Evolutionary conservation across 2,888 invertebrate species (phyloP).

Genomic region (Drosophila meridiana): DNA sequence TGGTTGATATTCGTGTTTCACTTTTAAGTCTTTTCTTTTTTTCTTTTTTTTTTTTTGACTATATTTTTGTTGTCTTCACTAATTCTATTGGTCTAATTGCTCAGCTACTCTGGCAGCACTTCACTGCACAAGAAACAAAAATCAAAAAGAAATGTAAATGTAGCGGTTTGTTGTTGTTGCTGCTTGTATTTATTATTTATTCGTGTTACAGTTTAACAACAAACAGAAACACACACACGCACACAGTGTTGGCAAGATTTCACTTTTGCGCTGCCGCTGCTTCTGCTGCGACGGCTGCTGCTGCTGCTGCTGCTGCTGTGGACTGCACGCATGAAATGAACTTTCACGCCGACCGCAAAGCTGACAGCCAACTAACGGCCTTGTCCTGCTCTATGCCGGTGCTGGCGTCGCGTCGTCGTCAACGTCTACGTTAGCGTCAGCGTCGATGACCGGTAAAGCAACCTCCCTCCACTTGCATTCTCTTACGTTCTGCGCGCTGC

Average conservation of each 20-base stretch:
- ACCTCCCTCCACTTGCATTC: slow-evolving; percentile 19
- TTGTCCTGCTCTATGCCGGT: slow-evolving; percentile 54
- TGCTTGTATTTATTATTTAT: slow-evolving; percentile 30
- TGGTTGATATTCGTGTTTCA: slow-evolving; percentile 10
- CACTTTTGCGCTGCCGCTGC: slow-evolving; percentile 42
- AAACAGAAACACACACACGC: slow-evolving; percentile 14
- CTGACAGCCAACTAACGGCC: slow-evolving; percentile 40
- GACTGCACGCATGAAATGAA: slow-evolving; percentile 37
- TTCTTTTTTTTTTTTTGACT: not conserved
- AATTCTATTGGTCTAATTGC: slow-evolving; percentile 20
- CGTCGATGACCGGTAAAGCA: slow-evolving; percentile 38
- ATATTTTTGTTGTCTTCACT: slow-evolving; percentile 9
- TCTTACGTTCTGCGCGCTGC: slow-evolving; percentile 4
- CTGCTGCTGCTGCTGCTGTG: slow-evolving; percentile 21
- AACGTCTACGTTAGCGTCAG: slow-evolving; percentile 2
- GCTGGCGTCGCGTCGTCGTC: slow-evolving; percentile 24
- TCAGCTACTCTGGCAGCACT: slow-evolving; percentile 2
- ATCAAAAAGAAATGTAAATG: slow-evolving; percentile 12
- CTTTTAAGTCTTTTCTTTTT: not conserved
- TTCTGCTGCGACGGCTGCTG: slow-evolving; percentile 9
- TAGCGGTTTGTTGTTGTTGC: slow-evolving; percentile 20
- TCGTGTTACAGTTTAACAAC: slow-evolving; percentile 34
- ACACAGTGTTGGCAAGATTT: slow-evolving; percentile 39
- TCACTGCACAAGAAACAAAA: slow-evolving; percentile 18
- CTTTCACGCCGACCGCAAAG: slow-evolving; percentile 53